These are phyloP conservation scores for Lochmaea crataegi DNA, from an alignment of 2,888 invertebrate genomes.

Conservation along the genomic window DNA sequence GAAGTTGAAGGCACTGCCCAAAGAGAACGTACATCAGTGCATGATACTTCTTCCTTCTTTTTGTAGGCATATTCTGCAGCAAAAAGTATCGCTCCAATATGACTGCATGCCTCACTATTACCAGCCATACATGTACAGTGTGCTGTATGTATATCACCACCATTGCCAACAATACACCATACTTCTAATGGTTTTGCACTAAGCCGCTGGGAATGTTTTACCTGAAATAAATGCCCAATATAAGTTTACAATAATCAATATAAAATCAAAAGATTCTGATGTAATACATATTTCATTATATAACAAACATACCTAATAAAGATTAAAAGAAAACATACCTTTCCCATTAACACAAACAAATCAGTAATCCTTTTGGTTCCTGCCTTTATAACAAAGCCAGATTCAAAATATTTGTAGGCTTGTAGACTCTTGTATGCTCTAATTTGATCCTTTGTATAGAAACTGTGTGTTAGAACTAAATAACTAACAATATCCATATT, in stretches of 20 bases:
- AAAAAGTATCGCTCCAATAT: slow-evolving; percentile 32
- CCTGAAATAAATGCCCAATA: slow-evolving; percentile 25
- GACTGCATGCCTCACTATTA: slow-evolving; percentile 39
- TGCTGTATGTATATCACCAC: slow-evolving; percentile 36
- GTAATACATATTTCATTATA: neutral
- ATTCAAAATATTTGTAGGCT: slow-evolving; percentile 24
- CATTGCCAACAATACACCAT: slow-evolving; percentile 37
- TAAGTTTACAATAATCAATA: slow-evolving; percentile 3
- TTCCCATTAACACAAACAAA: neutral
- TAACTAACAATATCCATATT: too few species aligned
- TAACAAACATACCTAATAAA: neutral
- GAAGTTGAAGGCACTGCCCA: slow-evolving; percentile 19
- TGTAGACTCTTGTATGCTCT: neutral
- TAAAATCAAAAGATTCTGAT: neutral
- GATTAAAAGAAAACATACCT: neutral
- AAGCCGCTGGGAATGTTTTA: slow-evolving; percentile 37
- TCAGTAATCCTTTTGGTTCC: slow-evolving; percentile 15
- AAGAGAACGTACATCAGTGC: slow-evolving; percentile 28
- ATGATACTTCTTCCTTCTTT: slow-evolving; percentile 21
- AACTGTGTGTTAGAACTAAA: too few species aligned
- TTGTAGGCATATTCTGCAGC: slow-evolving; percentile 28
- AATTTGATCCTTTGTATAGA: too few species aligned
- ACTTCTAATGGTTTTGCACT: slow-evolving; percentile 36
- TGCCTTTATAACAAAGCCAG: slow-evolving; percentile 17
- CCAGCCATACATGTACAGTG: slow-evolving; percentile 41